These are phyloP conservation scores for Gryllus longicercus DNA, from an alignment of 2,888 invertebrate genomes.

Conservation along the genomic window DNA sequence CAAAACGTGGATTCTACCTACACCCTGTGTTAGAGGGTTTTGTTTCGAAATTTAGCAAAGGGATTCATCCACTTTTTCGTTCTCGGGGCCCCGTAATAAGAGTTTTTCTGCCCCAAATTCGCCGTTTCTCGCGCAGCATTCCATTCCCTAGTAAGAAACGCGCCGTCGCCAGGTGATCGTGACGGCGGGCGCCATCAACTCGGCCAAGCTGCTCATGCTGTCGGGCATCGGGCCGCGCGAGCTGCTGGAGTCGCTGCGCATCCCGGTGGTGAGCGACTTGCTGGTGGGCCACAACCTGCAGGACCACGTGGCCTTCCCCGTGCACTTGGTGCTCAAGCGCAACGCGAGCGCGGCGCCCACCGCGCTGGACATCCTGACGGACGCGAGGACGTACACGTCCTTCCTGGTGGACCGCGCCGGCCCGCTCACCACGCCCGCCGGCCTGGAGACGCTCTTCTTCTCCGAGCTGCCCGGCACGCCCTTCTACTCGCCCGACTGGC, in stretches of 20 bases:
- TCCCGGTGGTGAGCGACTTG: not conserved
- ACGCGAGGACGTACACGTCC: not conserved
- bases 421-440: not conserved
- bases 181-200: not conserved
- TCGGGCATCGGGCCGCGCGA: not conserved
- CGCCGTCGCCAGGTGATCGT: not conserved
- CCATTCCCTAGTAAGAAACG: no score
- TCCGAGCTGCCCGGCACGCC: not conserved
- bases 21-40: no score
- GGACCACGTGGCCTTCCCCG: not conserved
- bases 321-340: not conserved
- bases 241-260: not conserved
- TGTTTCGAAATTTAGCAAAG: no score
- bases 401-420: not conserved
- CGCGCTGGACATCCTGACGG: not conserved
- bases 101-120: no score
- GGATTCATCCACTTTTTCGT: no score
- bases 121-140: no score
- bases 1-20: no score
- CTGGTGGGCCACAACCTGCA: not conserved
- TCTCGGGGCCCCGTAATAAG: no score
- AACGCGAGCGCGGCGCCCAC: not conserved
- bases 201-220: not conserved
- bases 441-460: not conserved
- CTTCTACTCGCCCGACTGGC: not conserved